Evolutionary conservation across 2,113 vertebrate genomes (phyloP), one percentile per base, ranked within the genome.

Genomic region (Mormyrus lacerda): DNA sequence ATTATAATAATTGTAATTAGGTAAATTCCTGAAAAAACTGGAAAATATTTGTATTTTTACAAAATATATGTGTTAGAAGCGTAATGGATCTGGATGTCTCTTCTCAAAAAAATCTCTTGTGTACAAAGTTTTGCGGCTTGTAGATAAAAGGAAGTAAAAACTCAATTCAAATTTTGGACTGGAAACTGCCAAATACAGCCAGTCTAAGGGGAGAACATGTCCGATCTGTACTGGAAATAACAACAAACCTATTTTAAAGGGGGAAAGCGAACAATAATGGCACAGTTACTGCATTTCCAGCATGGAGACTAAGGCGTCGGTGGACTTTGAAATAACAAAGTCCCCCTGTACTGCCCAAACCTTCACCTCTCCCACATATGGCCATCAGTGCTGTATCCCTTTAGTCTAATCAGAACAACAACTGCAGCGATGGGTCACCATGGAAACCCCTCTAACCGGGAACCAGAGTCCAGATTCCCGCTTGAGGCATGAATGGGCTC

Each of bases 401-500:
- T 82, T 17, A 53, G 27, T 48, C 76, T 50, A 89, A 89, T 31
- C 61, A 73, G 45, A 88, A 48, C 87, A 88, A 42, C 21, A 88
- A 82, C 88, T 51, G 73, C 73, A 53, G 47, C 69, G 9, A 48
- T 11, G 73, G 88, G 76, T 89, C 79, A 48, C 79, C 79, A 89
- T 89, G 88, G 88, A 89, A 89, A 89, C 79, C 13, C 24, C 47
- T 35, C 19, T 58, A 9, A 45, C 35, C 50, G 17, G 88, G 48
- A 42, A 35, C 53, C 88, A 50, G 47, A 88, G 39, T 69, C 61
- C 15, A 13, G 61, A 50, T 44, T 69, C 21, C 39, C 3, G 39
- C 55, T 61, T 4, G 1, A 39, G 21, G 19, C 87, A 35, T 13
- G 27, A n/a, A 48, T 86, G 48, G 27, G 85, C 9, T 47, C 9